Conservation (phyloP, 2,113 vertebrate species). For the Stegostoma tigrinum region DNA sequence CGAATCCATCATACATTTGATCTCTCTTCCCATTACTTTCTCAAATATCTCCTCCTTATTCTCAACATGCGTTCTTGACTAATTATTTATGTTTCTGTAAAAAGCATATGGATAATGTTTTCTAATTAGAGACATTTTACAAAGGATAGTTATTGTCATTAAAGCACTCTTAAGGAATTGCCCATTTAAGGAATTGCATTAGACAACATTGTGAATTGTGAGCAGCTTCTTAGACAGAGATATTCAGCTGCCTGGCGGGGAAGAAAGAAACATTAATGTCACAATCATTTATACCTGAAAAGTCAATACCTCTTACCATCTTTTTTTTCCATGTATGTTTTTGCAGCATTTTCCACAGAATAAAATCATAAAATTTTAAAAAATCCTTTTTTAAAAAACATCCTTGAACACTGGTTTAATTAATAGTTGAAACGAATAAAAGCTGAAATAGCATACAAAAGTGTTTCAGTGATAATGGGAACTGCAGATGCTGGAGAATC, state of each 20-base stretch:
- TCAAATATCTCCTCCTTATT: not conserved
- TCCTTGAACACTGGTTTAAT: not conserved
- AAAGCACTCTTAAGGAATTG: not conserved
- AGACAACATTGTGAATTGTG: too few relatives aligned
- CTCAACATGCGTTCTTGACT: not conserved
- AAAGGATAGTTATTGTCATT: not conserved
- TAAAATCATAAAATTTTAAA: not conserved
- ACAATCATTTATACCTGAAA: not conserved
- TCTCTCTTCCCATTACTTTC: not conserved
- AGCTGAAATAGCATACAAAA: not conserved
- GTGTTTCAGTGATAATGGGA: too few relatives aligned
- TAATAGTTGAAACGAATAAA: not conserved
- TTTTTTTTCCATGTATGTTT: too few relatives aligned
- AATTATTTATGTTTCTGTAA: not conserved
- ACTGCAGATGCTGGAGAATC: too few relatives aligned
- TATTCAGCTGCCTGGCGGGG: not conserved
- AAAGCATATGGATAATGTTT: not conserved
- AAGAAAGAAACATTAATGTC: not conserved
- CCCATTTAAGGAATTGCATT: not conserved
- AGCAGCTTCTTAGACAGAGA: not conserved
- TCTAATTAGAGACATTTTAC: not conserved
- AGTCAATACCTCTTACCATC: not conserved
- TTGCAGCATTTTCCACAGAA: not conserved
- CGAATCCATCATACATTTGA: not conserved
- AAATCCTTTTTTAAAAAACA: too few relatives aligned